A percentile compares a stretch with the other conserved stretches of the same genome.
Evolutionary conservation across 92 coral and sea anemone genomes (phyloP).

Genomic region (Muricea muricata): DNA sequence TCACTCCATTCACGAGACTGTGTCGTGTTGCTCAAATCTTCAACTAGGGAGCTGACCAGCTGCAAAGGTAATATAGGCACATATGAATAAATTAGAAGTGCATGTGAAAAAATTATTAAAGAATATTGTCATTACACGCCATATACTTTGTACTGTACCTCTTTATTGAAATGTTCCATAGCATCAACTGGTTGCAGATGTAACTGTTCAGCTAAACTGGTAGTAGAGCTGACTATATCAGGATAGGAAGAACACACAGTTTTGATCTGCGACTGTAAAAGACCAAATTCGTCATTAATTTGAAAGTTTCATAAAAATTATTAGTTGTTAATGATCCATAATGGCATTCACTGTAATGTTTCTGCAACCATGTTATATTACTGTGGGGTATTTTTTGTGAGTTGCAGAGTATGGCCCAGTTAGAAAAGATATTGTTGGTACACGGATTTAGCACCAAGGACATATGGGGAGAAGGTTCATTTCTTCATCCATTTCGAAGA

Average conservation of each 20-base stretch:
- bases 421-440: no score
- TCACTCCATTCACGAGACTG: constrained; percentile 58
- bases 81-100: no score
- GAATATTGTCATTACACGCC: no score
- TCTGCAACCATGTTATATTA: background rate
- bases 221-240: background rate
- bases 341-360: background rate
- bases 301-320: background rate
- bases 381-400: no score
- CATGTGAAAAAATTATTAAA: no score
- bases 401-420: no score
- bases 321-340: background rate
- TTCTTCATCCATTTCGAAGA: no score
- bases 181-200: constrained; percentile 20
- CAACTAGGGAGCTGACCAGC: constrained; percentile 78
- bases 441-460: no score
- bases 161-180: constrained; percentile 9
- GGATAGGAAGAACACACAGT: constrained; percentile 17
- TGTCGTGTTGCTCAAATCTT: constrained; percentile 54
- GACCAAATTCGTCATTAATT: background rate
- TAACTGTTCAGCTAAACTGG: constrained; percentile 8
- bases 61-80: background rate
- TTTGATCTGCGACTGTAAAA: constrained; percentile 39
- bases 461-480: no score
- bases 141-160: no score